Percentiles rank a stretch among this genome's conserved stretches.
These are phyloP conservation scores for Puntigrus tetrazona DNA, from an alignment of 2,113 vertebrate genomes.

Conservation along the genomic window DNA sequence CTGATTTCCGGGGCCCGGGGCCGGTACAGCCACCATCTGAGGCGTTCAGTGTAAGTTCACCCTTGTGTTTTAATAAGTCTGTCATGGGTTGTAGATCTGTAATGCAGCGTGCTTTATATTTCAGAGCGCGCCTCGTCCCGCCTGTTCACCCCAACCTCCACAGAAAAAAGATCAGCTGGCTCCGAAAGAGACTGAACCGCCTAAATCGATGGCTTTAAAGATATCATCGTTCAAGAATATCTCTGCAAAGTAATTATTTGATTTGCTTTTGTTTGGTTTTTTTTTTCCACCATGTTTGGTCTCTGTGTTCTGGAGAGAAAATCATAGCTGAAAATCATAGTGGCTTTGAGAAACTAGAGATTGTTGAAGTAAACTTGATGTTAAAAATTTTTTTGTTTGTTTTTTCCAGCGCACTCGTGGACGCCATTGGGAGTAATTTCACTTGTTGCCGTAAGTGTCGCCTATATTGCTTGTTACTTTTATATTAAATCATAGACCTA, in stretches of 20 bases:
- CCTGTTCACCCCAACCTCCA: background rate
- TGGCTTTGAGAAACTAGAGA: background rate
- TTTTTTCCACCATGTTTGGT: background rate
- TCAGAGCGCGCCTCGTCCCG: background rate
- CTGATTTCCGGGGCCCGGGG: background rate
- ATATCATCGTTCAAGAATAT: background rate
- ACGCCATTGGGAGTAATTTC: conserved; percentile 69
- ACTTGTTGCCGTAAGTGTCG: conserved; percentile 70
- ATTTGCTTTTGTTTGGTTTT: too few relatives aligned
- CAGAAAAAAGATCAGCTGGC: background rate
- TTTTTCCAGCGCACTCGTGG: conserved; percentile 64
- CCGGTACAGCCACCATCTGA: background rate
- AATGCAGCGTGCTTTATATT: background rate
- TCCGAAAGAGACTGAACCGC: background rate
- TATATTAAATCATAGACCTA: background rate
- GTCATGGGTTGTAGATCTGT: background rate
- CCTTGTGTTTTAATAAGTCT: background rate
- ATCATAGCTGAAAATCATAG: too few relatives aligned
- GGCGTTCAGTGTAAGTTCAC: background rate
- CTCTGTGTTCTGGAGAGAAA: background rate
- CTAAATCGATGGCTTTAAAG: background rate
- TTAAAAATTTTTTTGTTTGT: conserved; percentile 12
- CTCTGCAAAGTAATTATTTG: conserved; percentile 14
- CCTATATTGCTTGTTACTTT: background rate
- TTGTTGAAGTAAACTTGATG: background rate